Conservation (phyloP, 2,797 vertebrate genomes). For the Rhinogobio ventralis region DNA sequence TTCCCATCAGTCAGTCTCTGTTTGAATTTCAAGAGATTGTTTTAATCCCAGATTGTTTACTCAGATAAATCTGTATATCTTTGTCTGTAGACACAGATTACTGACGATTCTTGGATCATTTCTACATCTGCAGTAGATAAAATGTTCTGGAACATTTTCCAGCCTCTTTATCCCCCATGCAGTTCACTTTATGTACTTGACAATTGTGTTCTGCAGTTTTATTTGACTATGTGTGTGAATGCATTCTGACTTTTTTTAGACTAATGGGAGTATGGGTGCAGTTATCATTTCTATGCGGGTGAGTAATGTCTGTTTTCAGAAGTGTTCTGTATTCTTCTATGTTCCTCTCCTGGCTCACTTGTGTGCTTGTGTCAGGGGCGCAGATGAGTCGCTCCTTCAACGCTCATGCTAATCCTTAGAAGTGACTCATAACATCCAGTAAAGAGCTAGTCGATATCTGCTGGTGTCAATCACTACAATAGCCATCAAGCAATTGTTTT, state of each 20-base stretch:
- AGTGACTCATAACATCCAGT: slow-evolving; percentile 39
- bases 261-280: slow-evolving; percentile 56
- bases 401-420: slow-evolving; percentile 18
- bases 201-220: neutral
- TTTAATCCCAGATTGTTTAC: slow-evolving; percentile 17
- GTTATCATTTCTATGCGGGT: slow-evolving; percentile 67
- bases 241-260: slow-evolving; percentile 38
- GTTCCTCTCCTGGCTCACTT: slow-evolving; percentile 20
- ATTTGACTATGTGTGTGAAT: neutral
- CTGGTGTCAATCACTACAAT: slow-evolving; percentile 31
- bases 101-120: neutral
- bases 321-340: slow-evolving; percentile 40
- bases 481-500: neutral
- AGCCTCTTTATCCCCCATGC: neutral
- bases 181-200: slow-evolving; percentile 4
- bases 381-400: slow-evolving; percentile 32
- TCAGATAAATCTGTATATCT: slow-evolving; percentile 18
- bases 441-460: slow-evolving; percentile 33
- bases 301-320: slow-evolving; percentile 71
- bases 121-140: slow-evolving; percentile 39
- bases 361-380: slow-evolving; percentile 31
- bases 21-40: neutral
- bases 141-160: slow-evolving; percentile 10
- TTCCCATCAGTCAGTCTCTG: neutral
- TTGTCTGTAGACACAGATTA: neutral